Base-by-base conservation (phyloP, 1,140 invertebrate genomes). In the Drosophila varians region DNA sequence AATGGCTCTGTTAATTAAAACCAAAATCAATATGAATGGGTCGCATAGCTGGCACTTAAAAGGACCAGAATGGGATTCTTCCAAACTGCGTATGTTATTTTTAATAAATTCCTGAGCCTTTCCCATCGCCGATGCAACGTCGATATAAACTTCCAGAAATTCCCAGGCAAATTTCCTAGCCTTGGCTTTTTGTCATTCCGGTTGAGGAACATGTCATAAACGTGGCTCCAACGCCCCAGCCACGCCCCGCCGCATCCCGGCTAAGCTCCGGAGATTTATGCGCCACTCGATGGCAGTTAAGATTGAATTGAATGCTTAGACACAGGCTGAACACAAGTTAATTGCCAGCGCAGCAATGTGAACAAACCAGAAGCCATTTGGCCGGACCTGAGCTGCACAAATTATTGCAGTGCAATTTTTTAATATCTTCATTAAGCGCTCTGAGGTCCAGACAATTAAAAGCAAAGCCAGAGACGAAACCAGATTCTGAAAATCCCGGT, bases 1-100 rank as follows among this genome's bases (percentile, higher is more conserved):
- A 86, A 86, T 86, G 82, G 82, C 61, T 86, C 87, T 77, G 61
- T 86, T 86, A 86, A 86, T 86, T 86, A 86, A 86, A 86, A 84
- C 70, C 66, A 73, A 86, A 80, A 84, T 76, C 79, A 84, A 84
- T 86, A 80, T 49, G 43, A 73, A 68, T 73, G 47, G 58, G 28
- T 47, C 0, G 40, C 26, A 18, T 25, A 34, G 16, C 16, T 42
- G 21, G 43, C 31, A 2, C 48, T 31, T 47, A 12, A 11, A 34
- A 12, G 9, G 34, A 5, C 12, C n/a, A 12, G 34, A 12, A 12
- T n/a, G n/a, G n/a, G n/a, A n/a, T n/a, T n/a, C n/a, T n/a, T n/a
- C n/a, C n/a, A n/a, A n/a, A n/a, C n/a, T n/a, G n/a, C n/a, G n/a
- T n/a, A n/a, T n/a, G n/a, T n/a, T n/a, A n/a, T n/a, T n/a, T n/a